Base-by-base conservation (phyloP, 2,113 vertebrate species). In the Hyperoodon ampullatus region DNA sequence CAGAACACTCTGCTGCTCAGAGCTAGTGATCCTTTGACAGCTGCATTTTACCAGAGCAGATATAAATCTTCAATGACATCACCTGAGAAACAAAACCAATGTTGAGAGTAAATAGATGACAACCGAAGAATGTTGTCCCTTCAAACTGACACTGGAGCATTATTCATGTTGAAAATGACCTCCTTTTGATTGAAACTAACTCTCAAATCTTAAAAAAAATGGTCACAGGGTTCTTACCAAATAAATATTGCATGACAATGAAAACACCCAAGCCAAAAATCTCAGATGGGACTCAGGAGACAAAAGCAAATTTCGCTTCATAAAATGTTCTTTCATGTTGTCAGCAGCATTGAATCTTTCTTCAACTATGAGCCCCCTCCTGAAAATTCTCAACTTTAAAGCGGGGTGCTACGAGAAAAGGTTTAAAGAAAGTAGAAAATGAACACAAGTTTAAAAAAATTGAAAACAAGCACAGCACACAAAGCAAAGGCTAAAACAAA, bases 61-160 rank as follows among this genome's bases (percentile, higher is more conserved):
- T 80, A 90, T 18, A 94, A 94, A 96, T 86, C 74, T 92, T 89
- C 87, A 55, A 8, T 90, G 97, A 95, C 96, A 93, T 44, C 58
- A 92, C 60, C 21, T 33, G n/a, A 95, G 93, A 93, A 95, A 78
- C 70, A 93, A 96, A 95, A 77, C 70, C 24, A 89, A 66, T 68
- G 35, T 47, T 71, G 60, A 87, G 1, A 91, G 58, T 14, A 92
- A 95, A 75, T 83, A 94, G 23, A 47, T 90, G 93, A 96, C 93
- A 97, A 74, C 86, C 75, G 83, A 93, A 63, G 39, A 87, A 71
- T 35, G 65, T 0, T 61, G 78, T 89, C 35, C 28, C 21, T 75
- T 92, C 23, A 6, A 80, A 70, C 18, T 81, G 65, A 70, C 82
- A 84, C 2, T 12, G n/a, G 33, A 70, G 14, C 65, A 94, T 85